These are phyloP conservation scores for Sebastiscus tertius DNA, from an alignment of 2,797 vertebrate species.

Conservation along the genomic window DNA sequence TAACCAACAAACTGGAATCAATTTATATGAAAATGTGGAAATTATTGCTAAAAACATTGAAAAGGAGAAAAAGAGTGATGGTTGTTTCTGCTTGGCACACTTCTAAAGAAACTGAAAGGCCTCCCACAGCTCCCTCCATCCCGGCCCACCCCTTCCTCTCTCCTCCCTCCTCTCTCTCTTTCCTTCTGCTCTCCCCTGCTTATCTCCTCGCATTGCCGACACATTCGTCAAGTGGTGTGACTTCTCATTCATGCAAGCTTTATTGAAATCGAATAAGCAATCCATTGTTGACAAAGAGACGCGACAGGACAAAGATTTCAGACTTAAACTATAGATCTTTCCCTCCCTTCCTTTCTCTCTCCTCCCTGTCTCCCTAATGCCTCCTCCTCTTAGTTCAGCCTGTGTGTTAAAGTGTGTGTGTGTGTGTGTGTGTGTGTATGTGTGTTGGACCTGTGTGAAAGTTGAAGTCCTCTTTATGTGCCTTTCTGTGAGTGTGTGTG, in stretches of 20 bases:
- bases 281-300: constrained; percentile 66
- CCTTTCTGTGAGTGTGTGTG: neutral
- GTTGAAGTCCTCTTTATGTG: constrained; percentile 42
- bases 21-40: constrained; percentile 28
- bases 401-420: neutral
- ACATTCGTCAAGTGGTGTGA: constrained; percentile 67
- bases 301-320: constrained; percentile 48
- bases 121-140: constrained; percentile 46
- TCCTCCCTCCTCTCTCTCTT: neutral
- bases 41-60: constrained; percentile 33
- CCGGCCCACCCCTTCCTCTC: neutral
- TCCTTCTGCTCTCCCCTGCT: constrained; percentile 26
- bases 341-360: neutral
- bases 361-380: neutral
- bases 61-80: constrained; percentile 30
- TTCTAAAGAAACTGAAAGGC: constrained; percentile 52
- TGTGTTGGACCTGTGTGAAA: constrained; percentile 22
- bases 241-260: constrained; percentile 63
- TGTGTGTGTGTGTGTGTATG: neutral
- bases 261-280: constrained; percentile 71
- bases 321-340: constrained; percentile 41
- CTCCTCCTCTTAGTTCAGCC: neutral
- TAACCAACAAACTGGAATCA: constrained; percentile 1
- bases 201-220: constrained; percentile 56
- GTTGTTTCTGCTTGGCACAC: constrained; percentile 60